phyloP scores from a whole-genome alignment of 2,797 vertebrate genomes.

The Heterohyrax brucei region DNA sequence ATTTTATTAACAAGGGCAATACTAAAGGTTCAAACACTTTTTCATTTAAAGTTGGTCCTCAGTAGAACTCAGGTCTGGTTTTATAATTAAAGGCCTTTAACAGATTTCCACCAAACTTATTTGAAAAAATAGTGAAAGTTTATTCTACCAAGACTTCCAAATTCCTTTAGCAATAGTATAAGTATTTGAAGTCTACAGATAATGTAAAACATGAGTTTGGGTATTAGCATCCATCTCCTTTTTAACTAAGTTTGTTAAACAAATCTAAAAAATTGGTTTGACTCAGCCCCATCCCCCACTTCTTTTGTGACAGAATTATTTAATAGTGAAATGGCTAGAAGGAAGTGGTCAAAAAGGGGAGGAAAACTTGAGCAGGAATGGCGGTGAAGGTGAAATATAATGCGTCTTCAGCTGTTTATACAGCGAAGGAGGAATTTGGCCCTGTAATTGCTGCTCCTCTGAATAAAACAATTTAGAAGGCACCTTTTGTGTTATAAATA shows the following conservation, averaged over 20 bases:
- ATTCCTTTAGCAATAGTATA: constrained; percentile 33
- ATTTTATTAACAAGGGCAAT: constrained; percentile 15
- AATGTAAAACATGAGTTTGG: constrained; percentile 53
- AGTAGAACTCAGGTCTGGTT: constrained; percentile 15
- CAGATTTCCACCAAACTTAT: constrained; percentile 40
- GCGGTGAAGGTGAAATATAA: neutral
- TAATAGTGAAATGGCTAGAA: constrained; percentile 18
- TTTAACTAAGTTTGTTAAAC: constrained; percentile 62
- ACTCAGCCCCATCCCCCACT: neutral
- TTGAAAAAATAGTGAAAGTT: constrained; percentile 35
- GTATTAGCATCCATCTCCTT: constrained; percentile 22
- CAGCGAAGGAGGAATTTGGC: neutral
- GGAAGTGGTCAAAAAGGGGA: neutral
- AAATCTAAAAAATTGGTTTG: constrained; percentile 39
- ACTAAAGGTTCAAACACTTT: neutral
- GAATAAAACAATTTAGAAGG: neutral
- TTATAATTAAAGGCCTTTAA: constrained; percentile 67
- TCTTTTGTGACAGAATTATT: neutral
- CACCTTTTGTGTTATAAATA: constrained; percentile 26
- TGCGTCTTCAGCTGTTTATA: neutral
- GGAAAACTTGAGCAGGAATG: neutral
- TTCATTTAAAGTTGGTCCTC: constrained; percentile 43
- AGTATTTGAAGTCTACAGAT: constrained; percentile 49
- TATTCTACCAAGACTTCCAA: constrained; percentile 7
- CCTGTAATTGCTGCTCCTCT: neutral